Evolutionary conservation across 2,888 invertebrate genomes (phyloP).

Genomic region (Ommatoiulus sabulosus): DNA sequence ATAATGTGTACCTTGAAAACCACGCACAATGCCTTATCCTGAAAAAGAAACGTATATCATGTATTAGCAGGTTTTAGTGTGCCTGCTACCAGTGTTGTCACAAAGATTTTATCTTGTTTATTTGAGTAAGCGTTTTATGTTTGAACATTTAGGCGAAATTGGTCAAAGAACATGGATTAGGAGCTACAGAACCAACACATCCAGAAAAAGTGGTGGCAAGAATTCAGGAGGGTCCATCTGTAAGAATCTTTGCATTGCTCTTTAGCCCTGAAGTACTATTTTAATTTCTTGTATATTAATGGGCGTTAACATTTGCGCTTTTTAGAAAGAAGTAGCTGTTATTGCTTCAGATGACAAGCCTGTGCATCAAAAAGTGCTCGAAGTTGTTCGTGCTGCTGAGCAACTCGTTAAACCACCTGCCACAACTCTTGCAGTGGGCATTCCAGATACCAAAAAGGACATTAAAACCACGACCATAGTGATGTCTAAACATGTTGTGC

Average conservation of each 20-base stretch:
- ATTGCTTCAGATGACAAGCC: conserved; percentile 54
- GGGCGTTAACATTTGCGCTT: neutral
- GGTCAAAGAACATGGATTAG: conserved; percentile 45
- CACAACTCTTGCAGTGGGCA: conserved; percentile 61
- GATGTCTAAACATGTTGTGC: conserved; percentile 83
- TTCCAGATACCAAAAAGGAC: conserved; percentile 74
- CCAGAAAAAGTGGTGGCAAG: conserved; percentile 51
- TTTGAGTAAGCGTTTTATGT: neutral
- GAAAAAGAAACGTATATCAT: too few species aligned
- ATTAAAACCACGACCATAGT: conserved; percentile 91
- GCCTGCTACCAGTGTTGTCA: neutral
- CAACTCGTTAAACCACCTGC: conserved; percentile 74
- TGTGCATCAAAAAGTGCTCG: conserved; percentile 76
- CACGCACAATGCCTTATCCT: too few species aligned
- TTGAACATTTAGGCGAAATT: conserved; percentile 42
- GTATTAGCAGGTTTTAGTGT: too few species aligned
- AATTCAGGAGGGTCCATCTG: conserved; percentile 41
- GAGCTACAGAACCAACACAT: conserved; percentile 15
- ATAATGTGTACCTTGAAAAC: too few species aligned
- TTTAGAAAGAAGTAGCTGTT: conserved; percentile 48
- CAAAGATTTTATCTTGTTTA: neutral
- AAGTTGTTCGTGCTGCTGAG: conserved; percentile 90
- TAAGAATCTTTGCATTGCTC: neutral
- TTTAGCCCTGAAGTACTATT: neutral
- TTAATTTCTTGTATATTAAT: neutral